A percentile compares a stretch with the other conserved stretches of the same genome.
Conservation (phyloP, 2,888 invertebrate species). For the Mythimna vitellina region DNA sequence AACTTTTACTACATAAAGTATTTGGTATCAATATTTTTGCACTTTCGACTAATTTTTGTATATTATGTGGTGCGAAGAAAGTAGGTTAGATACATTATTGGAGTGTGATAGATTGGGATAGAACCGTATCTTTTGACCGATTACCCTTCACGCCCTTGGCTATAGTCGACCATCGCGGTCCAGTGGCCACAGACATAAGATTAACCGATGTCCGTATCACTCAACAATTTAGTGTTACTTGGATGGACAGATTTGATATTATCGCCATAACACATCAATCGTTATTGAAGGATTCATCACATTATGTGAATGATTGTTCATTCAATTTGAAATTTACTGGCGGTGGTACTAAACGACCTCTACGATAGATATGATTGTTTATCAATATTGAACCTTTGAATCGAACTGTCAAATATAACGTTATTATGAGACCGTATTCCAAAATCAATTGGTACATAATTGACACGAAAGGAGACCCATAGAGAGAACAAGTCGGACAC, state of each 20-base stretch:
- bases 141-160: conserved; percentile 70
- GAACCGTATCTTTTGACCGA: conserved; percentile 71
- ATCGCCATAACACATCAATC: conserved; percentile 51
- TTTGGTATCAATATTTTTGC: conserved; percentile 27
- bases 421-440: conserved; percentile 51
- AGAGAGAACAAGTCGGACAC: conserved; percentile 79
- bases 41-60: conserved; percentile 14
- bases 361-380: conserved; percentile 6
- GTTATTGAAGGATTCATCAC: conserved; percentile 39
- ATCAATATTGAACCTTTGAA: conserved; percentile 3
- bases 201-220: conserved; percentile 66
- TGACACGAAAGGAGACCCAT: conserved; percentile 73
- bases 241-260: conserved; percentile 57
- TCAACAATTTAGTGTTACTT: conserved; percentile 66
- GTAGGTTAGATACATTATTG: conserved; percentile 54
- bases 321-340: conserved; percentile 16
- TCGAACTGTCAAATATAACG: conserved; percentile 27
- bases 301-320: conserved; percentile 34
- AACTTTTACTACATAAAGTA: neutral
- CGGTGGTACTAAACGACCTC: neutral
- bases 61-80: conserved; percentile 51
- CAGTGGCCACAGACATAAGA: conserved; percentile 66
- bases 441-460: conserved; percentile 70
- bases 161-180: conserved; percentile 63
- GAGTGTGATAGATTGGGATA: conserved; percentile 64